Evolutionary conservation across 2,888 invertebrate species (phyloP), one percentile per base, ranked within the genome.

Genomic region (Disparrhopalites patrizii): DNA sequence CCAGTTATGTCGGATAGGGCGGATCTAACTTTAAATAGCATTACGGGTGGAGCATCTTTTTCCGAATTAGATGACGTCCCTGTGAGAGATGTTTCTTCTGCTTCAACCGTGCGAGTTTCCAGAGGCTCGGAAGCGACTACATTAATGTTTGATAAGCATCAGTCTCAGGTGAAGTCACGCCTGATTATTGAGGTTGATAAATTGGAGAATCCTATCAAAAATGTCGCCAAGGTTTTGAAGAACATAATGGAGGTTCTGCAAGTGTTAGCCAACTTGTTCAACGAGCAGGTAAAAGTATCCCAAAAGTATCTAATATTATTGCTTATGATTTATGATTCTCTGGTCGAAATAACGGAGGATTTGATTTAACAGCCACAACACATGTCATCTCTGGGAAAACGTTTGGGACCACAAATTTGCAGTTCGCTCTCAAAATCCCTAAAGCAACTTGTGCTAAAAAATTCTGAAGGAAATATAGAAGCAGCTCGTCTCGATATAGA

Each of bases 381-480:
- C 4, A 70, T 71, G 70, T 15, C 28, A 1, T 50, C 43, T 1
- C 30, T 72, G 20, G 63, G 65, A 3, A 23, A 36, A 2, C 36
- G 52, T 13, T 50, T 74, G 23, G 72, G 69, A 18, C 63, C 70
- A 1, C 65, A 63, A 43, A 40, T 74, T 13, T 64, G 67, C 40
- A 63, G 67, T n/a, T 63, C 68, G 23, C 52, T 74, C n/a, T 58
- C 60, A 4, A 74, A 72, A 30, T 68, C 67, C 60, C 63, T 74
- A 2, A 70, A 70, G 62, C 65, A 62, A 0, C 40, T 74, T n/a
- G 70, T 74, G 56, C 64, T 74, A 28, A 65, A 70, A 23, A 62
- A 68, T 23, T 71, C 71, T 10, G 66, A 64, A 30, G 72, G 72
- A 1, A 52, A 70, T 28, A 65, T 68, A 20, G 66, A 67, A 8